Base-by-base conservation (phyloP, 1,140 invertebrate genomes). In the Drosophila serrata region DNA sequence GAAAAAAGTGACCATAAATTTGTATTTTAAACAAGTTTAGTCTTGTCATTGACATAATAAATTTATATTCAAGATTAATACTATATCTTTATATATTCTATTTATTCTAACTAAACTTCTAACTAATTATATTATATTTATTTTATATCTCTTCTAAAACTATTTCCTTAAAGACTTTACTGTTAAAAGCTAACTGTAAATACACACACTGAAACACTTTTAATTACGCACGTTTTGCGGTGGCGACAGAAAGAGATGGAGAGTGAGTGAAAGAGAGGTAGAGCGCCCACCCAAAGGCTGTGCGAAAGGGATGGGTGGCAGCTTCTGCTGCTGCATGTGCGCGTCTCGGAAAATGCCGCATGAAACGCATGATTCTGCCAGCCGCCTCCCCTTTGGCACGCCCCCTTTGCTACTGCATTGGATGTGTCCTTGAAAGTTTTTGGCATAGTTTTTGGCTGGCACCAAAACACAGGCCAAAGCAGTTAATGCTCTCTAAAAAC, bases 341-440 rank as follows among this genome's bases (percentile, higher is more conserved):
- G 53, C 40, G 61, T 62, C 81, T 79, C 56, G 57, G 57, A 65
- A 85, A 76, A 79, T 69, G 81, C 81, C 70, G 75, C 65, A 55
- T 55, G 51, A 88, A 87, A 75, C 65, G 78, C 75, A 79, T 81
- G 82, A 56, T 53, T 42, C 46, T 58, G 22, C 17, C 63, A 29
- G 39, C 37, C 29, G 6, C 29, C 33, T 6, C 43, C 45, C 31
- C n/a, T 15, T 22, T 13, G 15, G 17, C 24, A 35, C 51, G 15
- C 31, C 22, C 35, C 31, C 19, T 27, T 9, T 63, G 24, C 56
- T 65, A 45, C 75, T 84, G 55, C 72, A 75, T 45, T 79, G 75
- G 59, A 73, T 85, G 81, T 91, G 90, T 92, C 90, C 90, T 92
- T 92, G 90, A 92, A 92, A 92, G 82, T 91, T 91, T 91, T 91